A percentile compares a stretch with the other conserved stretches of the same genome.
Evolutionary conservation across 2,797 vertebrate genomes (phyloP).

Genomic region (Sebastolobus altivelis): DNA sequence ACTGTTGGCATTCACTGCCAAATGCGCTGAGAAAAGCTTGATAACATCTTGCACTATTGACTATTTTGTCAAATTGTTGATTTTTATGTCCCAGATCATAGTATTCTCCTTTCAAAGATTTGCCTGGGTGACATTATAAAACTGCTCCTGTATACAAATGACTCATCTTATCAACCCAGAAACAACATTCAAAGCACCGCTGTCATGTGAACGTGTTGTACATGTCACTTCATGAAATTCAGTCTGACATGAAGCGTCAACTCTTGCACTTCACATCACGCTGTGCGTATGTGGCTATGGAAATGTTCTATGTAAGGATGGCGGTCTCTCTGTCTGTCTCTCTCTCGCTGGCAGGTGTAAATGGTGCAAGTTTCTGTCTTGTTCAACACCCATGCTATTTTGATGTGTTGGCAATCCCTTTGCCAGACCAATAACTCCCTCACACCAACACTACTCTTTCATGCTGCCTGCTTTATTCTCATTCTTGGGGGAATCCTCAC

Average conservation of each 20-base stretch:
- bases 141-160: conserved; percentile 63
- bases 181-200: conserved; percentile 67
- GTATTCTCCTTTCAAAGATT: conserved; percentile 47
- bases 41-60: conserved; percentile 11
- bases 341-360: conserved; percentile 80
- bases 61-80: conserved; percentile 37
- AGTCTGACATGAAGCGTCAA: conserved; percentile 69
- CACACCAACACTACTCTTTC: conserved; percentile 85
- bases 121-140: conserved; percentile 48
- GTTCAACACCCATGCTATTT: conserved; percentile 84
- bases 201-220: conserved; percentile 71
- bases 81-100: conserved; percentile 29
- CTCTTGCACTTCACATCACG: conserved; percentile 62
- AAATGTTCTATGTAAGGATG: conserved; percentile 67
- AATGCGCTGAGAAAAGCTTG: not conserved
- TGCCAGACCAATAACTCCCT: conserved; percentile 84
- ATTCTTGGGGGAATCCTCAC: conserved; percentile 83
- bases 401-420: conserved; percentile 85
- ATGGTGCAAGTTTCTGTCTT: conserved; percentile 83
- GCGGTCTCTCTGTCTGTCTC: conserved; percentile 36
- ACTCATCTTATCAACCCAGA: conserved; percentile 59
- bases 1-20: conserved; percentile 11
- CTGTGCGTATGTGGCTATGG: conserved; percentile 56
- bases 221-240: conserved; percentile 72
- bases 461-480: conserved; percentile 84